A percentile compares a stretch with the other conserved stretches of the same genome.
Evolutionary conservation across 2,888 invertebrate species (phyloP).

Genomic region (Andrena minutula): DNA sequence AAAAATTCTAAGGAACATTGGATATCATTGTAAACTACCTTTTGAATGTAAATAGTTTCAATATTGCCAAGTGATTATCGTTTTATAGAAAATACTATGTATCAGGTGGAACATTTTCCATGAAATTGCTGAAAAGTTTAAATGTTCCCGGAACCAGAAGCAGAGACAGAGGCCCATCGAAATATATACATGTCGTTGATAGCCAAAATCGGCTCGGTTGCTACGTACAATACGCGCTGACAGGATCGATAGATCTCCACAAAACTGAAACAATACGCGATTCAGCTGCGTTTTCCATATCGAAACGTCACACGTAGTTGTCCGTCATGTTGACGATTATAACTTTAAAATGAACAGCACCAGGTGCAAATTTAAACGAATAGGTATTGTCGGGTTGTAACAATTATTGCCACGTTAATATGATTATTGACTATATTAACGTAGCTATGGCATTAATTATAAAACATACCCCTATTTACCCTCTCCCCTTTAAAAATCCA

Average conservation of each 20-base stretch:
- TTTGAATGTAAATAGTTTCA: slow-evolving; percentile 3
- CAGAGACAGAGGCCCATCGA: background rate
- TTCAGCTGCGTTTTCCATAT: slow-evolving; percentile 26
- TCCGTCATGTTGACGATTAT: slow-evolving; percentile 20
- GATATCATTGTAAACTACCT: background rate
- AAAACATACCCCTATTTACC: too few relatives aligned
- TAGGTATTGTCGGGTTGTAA: slow-evolving; percentile 52
- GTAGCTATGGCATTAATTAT: background rate
- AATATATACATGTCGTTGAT: slow-evolving; percentile 1
- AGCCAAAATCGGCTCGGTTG: slow-evolving; percentile 9
- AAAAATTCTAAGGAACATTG: background rate
- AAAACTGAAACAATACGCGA: slow-evolving; percentile 3
- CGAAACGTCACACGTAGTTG: slow-evolving; percentile 33
- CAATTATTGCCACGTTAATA: slow-evolving; percentile 59
- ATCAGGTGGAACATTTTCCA: slow-evolving; percentile 10
- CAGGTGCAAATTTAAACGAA: slow-evolving; percentile 44
- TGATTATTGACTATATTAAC: background rate
- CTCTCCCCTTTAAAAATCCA: too few relatives aligned
- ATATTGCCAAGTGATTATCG: background rate
- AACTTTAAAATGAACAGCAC: slow-evolving; percentile 30
- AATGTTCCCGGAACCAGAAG: slow-evolving; percentile 1
- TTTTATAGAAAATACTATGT: slow-evolving; percentile 4
- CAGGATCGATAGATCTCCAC: background rate
- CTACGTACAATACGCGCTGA: background rate
- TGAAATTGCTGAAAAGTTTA: slow-evolving; percentile 22